A percentile compares a stretch with the other conserved stretches of the same genome.
Conservation (phyloP, 2,888 invertebrate genomes). For the Gymnocheta viridis region DNA sequence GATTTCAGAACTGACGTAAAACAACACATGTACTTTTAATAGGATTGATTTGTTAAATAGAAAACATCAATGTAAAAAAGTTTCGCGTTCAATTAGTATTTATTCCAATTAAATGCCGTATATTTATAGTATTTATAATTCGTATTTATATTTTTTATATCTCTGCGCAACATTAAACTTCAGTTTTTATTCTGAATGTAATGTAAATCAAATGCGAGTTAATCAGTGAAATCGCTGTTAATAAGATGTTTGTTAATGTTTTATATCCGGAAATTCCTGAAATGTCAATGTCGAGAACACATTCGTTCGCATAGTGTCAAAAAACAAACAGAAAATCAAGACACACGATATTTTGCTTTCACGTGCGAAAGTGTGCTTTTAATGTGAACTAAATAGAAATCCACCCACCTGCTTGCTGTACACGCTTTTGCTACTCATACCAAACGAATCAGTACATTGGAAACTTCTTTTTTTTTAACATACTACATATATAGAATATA, state of each 20-base stretch:
- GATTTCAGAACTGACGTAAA: constrained; percentile 19
- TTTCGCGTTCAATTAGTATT: neutral
- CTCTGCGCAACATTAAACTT: no score
- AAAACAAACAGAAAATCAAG: neutral
- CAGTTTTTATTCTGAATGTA: neutral
- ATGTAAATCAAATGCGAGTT: neutral
- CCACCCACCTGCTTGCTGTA: neutral
- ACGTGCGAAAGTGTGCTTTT: neutral
- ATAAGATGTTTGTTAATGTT: neutral
- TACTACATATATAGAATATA: neutral
- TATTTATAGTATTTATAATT: neutral
- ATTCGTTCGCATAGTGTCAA: neutral
- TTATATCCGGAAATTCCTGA: neutral
- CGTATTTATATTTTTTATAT: neutral
- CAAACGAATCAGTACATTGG: neutral
- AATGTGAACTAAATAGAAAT: neutral
- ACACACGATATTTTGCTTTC: neutral
- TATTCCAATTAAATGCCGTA: neutral
- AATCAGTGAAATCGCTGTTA: neutral
- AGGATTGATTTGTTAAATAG: neutral
- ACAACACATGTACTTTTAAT: constrained; percentile 2
- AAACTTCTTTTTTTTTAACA: neutral
- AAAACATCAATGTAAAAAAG: neutral
- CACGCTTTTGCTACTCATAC: neutral
- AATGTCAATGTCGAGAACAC: neutral